Evolutionary conservation across 2,888 invertebrate genomes (phyloP).

Genomic region (Tenthredo scrophulariae): DNA sequence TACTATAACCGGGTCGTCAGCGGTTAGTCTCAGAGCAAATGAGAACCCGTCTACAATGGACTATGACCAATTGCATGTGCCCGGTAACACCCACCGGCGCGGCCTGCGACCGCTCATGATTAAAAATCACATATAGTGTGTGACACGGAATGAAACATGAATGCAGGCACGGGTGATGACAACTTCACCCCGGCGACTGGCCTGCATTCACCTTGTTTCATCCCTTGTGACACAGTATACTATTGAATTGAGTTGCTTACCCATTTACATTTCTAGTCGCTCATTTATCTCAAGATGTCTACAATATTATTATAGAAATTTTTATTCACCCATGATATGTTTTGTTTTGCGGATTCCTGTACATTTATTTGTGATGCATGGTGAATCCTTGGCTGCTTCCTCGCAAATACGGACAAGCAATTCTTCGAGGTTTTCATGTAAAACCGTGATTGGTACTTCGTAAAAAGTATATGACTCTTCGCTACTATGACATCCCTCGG

Average conservation of each 20-base stretch:
- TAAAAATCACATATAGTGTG: no score
- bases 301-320: neutral
- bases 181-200: no score
- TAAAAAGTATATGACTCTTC: constrained; percentile 8
- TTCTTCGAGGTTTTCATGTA: constrained; percentile 11
- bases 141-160: no score
- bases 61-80: no score
- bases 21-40: no score
- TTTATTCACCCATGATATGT: constrained; percentile 34
- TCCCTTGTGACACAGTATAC: no score
- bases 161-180: no score
- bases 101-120: no score
- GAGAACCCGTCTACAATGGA: no score
- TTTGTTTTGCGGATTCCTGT: constrained; percentile 32
- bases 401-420: constrained; percentile 24
- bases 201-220: no score
- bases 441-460: constrained; percentile 22
- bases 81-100: no score
- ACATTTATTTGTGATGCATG: constrained; percentile 13
- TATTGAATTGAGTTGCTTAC: constrained; percentile 2
- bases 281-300: constrained; percentile 3
- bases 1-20: no score
- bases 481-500: constrained; percentile 28
- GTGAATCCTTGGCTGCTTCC: constrained; percentile 28
- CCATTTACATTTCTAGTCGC: constrained; percentile 2